Base-by-base conservation (phyloP, 2,888 invertebrate species). In the Andrena flavipes region DNA sequence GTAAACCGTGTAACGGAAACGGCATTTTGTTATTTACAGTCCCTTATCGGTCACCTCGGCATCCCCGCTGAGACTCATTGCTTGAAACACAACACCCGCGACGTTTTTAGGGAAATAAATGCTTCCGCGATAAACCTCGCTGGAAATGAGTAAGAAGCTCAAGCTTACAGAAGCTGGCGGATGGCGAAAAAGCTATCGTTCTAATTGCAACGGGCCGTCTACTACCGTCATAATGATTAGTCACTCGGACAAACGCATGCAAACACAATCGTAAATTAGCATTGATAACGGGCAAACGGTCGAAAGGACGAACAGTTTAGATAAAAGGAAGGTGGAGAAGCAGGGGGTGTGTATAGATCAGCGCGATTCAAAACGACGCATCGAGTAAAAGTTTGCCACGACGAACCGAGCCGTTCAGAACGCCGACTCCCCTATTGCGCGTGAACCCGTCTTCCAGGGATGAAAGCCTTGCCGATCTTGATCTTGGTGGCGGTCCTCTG, bases 251-350 rank as follows among this genome's bases (percentile, higher is more conserved):
- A 23, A 26, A 10, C 20, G 56, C 8, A 16, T 30, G 23, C 56
- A 26, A 26, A 35, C n/a, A 6, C 63, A 30, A 42, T 13, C 23
- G 33, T 3, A 51, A 72, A 80, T 80, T 80, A 62, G 20, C 80
- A 67, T 62, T 54, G 80, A 80, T 79, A 79, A 54, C 42, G 23
- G 23, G 5, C 4, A 20, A 62, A 10, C 16, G 5, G 29, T 20
- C 13, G 48, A 20, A 42, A 29, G 60, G 51, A 67, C 51, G 33
- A 68, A 23, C 51, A 42, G 16, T 42, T 42, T 42, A 42, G 42
- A 42, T 42, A 42, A 42, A 42, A 13, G 42, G 4, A 8, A 23
- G 23, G 56, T 0, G 23, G 13, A 2, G 10, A 4, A 6, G 56
- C 26, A 23, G 10, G 56, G 56, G 54, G 56, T 1, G 16, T 5